phyloP scores from a whole-genome alignment of 2,113 vertebrate genomes.

The Pao palembangensis region DNA sequence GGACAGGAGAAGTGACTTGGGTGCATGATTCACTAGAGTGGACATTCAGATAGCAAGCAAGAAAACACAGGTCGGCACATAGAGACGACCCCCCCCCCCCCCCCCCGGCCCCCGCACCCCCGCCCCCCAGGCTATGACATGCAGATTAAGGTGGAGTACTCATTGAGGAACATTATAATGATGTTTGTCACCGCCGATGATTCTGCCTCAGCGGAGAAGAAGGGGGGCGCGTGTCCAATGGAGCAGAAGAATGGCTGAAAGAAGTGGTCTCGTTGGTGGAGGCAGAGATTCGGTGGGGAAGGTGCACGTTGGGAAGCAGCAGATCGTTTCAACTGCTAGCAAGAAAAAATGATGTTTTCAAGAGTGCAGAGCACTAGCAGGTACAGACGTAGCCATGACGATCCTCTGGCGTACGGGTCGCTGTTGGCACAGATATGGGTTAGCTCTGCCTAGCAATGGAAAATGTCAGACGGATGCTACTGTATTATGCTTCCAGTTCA shows the following conservation, averaged over 20 bases:
- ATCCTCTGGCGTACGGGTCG: conserved; percentile 5
- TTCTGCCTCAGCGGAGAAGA: conserved; percentile 63
- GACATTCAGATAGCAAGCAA: conserved; percentile 39
- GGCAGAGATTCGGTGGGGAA: neutral
- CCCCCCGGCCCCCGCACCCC: conserved; percentile 15
- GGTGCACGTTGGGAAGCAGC: neutral
- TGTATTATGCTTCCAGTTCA: conserved; percentile 9
- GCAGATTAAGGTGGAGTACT: conserved; percentile 59
- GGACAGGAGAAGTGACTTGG: conserved; percentile 18
- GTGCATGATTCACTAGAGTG: conserved; percentile 40
- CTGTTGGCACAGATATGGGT: neutral
- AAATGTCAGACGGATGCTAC: conserved; percentile 12
- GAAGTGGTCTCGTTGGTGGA: conserved; percentile 26
- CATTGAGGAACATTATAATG: conserved; percentile 59
- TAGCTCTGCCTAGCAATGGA: neutral
- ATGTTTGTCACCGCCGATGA: conserved; percentile 64
- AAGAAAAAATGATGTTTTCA: conserved; percentile 30
- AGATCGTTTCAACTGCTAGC: conserved; percentile 2
- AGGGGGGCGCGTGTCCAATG: conserved; percentile 50
- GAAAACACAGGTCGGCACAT: conserved; percentile 51
- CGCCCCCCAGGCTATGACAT: conserved; percentile 46
- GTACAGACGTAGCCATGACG: neutral
- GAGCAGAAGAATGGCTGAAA: conserved; percentile 63
- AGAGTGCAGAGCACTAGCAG: neutral
- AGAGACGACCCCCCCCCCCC: conserved; percentile 41